Conservation (phyloP, 2,113 vertebrate species). For the Cichladusa arquata region DNA sequence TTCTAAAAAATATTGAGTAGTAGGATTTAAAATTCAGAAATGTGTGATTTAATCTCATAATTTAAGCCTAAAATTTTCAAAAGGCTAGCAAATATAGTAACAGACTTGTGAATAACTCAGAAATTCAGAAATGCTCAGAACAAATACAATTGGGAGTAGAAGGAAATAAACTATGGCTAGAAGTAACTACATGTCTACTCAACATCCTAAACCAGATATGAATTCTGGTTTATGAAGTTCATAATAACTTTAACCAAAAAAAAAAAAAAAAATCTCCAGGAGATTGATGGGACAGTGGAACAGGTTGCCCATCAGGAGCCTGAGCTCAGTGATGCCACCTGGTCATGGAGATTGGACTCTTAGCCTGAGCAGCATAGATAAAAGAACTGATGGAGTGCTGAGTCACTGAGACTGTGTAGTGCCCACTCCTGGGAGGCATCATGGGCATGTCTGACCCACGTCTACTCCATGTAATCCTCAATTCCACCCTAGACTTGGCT, state of each 20-base stretch:
- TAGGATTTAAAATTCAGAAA: neutral
- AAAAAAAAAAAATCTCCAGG: neutral
- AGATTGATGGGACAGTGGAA: neutral
- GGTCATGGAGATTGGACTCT: neutral
- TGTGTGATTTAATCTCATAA: neutral
- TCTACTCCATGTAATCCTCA: neutral
- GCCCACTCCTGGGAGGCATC: neutral
- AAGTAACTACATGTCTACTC: neutral
- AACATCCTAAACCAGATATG: neutral
- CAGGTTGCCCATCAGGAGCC: neutral
- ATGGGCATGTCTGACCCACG: neutral
- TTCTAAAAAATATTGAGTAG: neutral
- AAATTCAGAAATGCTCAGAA: neutral
- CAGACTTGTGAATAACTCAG: neutral
- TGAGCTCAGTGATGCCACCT: neutral
- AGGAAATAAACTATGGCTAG: neutral
- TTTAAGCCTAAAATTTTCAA: neutral
- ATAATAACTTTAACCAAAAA: neutral
- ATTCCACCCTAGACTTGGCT: neutral
- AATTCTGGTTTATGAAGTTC: neutral
- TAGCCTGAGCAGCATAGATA: neutral
- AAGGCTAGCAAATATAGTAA: neutral
- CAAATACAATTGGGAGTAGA: neutral
- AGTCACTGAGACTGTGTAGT: neutral
- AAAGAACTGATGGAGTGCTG: neutral